Evolutionary conservation across 2,888 invertebrate genomes (phyloP), one percentile per base, ranked within the genome.

Genomic region (Ophion slaviceki): DNA sequence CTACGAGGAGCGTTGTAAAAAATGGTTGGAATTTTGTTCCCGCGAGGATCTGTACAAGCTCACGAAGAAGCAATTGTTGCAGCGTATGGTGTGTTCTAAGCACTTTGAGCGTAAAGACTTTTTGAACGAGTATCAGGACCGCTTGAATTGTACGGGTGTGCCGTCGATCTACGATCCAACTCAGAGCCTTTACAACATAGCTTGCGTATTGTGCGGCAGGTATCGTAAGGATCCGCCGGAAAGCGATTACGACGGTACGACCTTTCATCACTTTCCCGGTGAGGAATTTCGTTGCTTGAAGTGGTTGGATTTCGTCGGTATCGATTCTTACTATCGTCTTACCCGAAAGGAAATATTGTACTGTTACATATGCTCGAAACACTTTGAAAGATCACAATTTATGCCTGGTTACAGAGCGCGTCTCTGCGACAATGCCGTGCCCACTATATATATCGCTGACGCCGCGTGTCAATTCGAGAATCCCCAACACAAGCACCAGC

Each of bases 221-320:
- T 89, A 85, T 47, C 90, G 94, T 14, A 90, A 87, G 79, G 92
- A 93, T 88, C 93, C 94, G 45, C 91, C 93, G 0, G 86, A 40
- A 24, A 45, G 84, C 0, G 89, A 92, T 86, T 92, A 92, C 72
- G 93, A 93, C 82, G 93, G 92, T 5, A 91, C 90, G 28, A 93
- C 93, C 0, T 94, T 93, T 84, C 94, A 94, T 80, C 94, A 94
- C 84, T 94, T 94, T 86, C 94, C 94, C 17, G 94, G 94, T 0
- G 94, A 94, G 82, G 94, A 94, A 85, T 94, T 94, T 77, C 91
- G 94, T 3, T 94, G 94, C 61, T 86, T 94, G 0, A 91, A 93
- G 67, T 94, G 94, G 94, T 83, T 94, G 2, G 93, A 94, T 82
- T 94, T 94, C 82, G 94, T 94, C 10, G 94, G 93, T 0, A 92